These are phyloP conservation scores for Mantis religiosa DNA, from an alignment of 2,888 invertebrate species.

Conservation along the genomic window DNA sequence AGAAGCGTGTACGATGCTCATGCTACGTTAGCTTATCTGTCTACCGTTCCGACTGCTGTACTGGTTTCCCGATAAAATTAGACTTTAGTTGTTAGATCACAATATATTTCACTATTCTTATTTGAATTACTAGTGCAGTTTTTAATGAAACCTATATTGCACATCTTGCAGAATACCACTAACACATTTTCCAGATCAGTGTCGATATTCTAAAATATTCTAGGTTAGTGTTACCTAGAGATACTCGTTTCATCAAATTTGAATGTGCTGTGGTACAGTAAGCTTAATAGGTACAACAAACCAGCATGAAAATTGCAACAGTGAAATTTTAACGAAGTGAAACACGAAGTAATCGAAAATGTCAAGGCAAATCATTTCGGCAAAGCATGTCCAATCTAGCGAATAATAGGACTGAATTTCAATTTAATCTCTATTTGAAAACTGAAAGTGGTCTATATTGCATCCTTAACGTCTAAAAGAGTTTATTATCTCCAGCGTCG, in stretches of 20 bases:
- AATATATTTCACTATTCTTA: too few relatives aligned
- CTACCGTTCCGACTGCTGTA: too few relatives aligned
- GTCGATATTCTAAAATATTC: not conserved
- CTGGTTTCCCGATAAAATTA: too few relatives aligned
- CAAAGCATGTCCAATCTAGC: not conserved
- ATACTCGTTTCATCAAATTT: not conserved
- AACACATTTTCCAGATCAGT: too few relatives aligned
- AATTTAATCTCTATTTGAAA: not conserved
- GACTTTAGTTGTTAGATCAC: too few relatives aligned
- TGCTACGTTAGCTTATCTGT: too few relatives aligned
- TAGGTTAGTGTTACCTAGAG: not conserved
- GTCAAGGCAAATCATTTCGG: not conserved
- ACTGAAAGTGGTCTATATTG: not conserved
- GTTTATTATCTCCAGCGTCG: not conserved
- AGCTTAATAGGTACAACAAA: not conserved
- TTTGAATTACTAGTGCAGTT: too few relatives aligned
- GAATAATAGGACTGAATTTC: not conserved
- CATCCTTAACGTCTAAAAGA: not conserved
- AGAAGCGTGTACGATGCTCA: too few relatives aligned
- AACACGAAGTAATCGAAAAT: not conserved
- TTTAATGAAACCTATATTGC: too few relatives aligned
- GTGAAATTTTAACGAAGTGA: not conserved
- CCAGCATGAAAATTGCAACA: not conserved
- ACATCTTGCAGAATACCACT: too few relatives aligned
- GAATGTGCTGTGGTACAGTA: not conserved